phyloP scores from a whole-genome alignment of 1,140 invertebrate species.

The Pseudoatta argentina region DNA sequence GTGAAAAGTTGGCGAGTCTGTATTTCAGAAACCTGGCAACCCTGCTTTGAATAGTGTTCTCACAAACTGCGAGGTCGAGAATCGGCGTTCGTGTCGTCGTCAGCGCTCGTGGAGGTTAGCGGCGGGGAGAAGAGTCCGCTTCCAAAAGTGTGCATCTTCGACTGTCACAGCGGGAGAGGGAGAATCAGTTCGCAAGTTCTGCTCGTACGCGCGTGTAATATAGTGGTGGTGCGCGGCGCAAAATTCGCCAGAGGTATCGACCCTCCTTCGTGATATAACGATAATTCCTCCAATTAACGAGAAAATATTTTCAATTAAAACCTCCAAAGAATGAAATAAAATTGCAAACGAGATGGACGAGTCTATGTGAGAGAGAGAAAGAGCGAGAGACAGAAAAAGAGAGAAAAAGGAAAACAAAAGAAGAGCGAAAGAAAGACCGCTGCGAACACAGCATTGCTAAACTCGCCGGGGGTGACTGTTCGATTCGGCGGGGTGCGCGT shows the following conservation, averaged over 20 bases:
- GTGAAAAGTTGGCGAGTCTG: too few species aligned
- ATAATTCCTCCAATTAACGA: not conserved
- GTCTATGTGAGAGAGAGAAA: not conserved
- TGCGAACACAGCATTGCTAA: not conserved
- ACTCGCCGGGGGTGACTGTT: conserved; percentile 60
- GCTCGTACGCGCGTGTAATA: conserved; percentile 25
- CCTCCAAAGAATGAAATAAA: conserved; percentile 1
- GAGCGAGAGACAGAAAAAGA: not conserved
- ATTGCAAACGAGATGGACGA: not conserved
- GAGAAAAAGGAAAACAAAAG: conserved; percentile 10
- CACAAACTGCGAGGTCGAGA: not conserved
- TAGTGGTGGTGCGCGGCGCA: not conserved
- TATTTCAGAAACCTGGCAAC: too few species aligned
- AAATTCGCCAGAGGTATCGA: conserved; percentile 6
- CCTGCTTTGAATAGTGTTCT: too few species aligned
- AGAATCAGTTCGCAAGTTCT: conserved; percentile 63
- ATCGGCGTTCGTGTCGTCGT: conserved; percentile 59
- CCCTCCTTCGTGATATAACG: not conserved
- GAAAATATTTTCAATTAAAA: not conserved
- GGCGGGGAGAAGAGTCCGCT: conserved; percentile 77
- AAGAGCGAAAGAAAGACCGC: not conserved
- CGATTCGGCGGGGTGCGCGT: conserved; percentile 77
- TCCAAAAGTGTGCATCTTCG: conserved; percentile 79
- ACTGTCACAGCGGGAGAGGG: conserved; percentile 74
- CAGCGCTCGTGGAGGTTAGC: conserved; percentile 58